A percentile compares a stretch with the other conserved stretches of the same genome.
Evolutionary conservation across 2,113 vertebrate species (phyloP).

Genomic region (Dissostichus mawsoni): DNA sequence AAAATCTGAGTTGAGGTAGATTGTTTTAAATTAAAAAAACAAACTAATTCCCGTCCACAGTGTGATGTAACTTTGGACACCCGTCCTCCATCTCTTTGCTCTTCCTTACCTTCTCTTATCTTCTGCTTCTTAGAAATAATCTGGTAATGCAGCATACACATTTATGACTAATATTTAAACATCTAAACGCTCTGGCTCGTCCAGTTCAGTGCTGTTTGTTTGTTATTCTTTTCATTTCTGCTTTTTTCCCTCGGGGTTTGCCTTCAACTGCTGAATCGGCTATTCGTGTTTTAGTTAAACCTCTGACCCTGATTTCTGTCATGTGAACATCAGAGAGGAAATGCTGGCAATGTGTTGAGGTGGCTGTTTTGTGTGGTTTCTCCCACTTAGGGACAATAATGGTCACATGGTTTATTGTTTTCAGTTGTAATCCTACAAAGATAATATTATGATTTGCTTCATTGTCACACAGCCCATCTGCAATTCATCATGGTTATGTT

Average conservation of each 20-base stretch:
- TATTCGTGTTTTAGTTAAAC: conserved; percentile 39
- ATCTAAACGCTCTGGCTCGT: neutral
- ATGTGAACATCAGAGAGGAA: conserved; percentile 68
- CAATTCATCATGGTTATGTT: neutral
- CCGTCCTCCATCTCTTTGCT: neutral
- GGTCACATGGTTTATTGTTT: neutral
- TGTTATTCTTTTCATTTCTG: conserved; percentile 70
- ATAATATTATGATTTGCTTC: neutral
- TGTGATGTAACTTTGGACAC: neutral
- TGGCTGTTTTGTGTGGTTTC: conserved; percentile 48
- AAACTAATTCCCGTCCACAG: neutral
- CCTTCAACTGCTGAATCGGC: conserved; percentile 51
- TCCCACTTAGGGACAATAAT: neutral
- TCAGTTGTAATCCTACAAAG: neutral
- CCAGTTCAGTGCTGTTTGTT: conserved; percentile 40
- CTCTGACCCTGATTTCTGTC: conserved; percentile 48
- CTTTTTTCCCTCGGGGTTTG: conserved; percentile 50
- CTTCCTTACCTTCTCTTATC: conserved; percentile 1
- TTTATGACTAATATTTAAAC: neutral
- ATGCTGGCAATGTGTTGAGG: conserved; percentile 46
- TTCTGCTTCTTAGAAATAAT: conserved; percentile 20
- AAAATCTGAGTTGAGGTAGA: neutral
- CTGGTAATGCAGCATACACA: no score
- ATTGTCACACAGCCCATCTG: neutral
- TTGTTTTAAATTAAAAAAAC: conserved; percentile 9